Conservation (phyloP, 2,888 invertebrate genomes). For the Salpingus planirostris region DNA sequence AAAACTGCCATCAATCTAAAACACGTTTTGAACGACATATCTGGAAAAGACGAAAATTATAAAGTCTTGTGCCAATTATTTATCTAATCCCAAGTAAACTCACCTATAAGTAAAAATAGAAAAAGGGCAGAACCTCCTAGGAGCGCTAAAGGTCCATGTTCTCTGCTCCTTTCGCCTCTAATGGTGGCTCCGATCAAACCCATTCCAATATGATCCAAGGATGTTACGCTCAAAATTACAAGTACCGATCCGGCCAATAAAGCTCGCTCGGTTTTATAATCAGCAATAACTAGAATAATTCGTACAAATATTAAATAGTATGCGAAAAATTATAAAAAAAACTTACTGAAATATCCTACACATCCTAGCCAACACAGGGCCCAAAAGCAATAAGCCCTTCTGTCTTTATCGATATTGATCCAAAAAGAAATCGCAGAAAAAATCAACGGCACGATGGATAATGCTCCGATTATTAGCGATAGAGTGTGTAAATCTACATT, state of each 20-base stretch:
- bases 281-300: slow-evolving; percentile 35
- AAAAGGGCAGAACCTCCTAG: slow-evolving; percentile 29
- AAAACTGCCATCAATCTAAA: slow-evolving; percentile 34
- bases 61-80: slow-evolving; percentile 1
- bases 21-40: slow-evolving; percentile 31
- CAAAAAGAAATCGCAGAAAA: slow-evolving; percentile 28
- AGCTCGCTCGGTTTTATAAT: slow-evolving; percentile 25
- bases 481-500: slow-evolving; percentile 25
- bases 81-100: slow-evolving; percentile 14
- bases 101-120: slow-evolving; percentile 31
- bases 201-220: slow-evolving; percentile 30
- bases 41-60: slow-evolving; percentile 25
- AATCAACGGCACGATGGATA: slow-evolving; percentile 26
- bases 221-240: slow-evolving; percentile 31
- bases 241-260: slow-evolving; percentile 33
- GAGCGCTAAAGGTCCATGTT: slow-evolving; percentile 27
- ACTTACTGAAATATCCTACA: slow-evolving; percentile 49
- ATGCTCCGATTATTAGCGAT: slow-evolving; percentile 27
- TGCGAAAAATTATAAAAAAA: too few species aligned
- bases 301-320: too few species aligned
- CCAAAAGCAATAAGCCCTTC: slow-evolving; percentile 31
- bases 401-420: slow-evolving; percentile 28
- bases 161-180: slow-evolving; percentile 30
- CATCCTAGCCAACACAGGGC: slow-evolving; percentile 46
- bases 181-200: slow-evolving; percentile 31